Evolutionary conservation across 2,113 vertebrate species (phyloP), one percentile per base, ranked within the genome.

Genomic region (Drymodes brunneopygia): DNA sequence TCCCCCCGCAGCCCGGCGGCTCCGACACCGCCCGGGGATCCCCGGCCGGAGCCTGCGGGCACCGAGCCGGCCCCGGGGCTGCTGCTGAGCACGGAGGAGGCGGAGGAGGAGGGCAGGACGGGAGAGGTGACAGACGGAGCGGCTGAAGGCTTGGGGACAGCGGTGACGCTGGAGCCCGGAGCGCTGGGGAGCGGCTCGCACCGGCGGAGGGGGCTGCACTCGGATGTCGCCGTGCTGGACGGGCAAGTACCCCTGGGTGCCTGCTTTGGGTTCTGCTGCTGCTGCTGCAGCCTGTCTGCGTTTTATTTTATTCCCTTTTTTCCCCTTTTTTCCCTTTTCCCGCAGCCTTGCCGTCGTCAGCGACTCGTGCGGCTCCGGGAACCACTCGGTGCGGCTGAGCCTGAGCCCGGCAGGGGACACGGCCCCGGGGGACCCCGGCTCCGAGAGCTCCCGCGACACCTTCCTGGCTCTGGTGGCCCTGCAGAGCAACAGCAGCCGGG

Each of bases 381-480:
- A 98, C 97, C 97, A 98, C 96, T 97, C 94, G 1, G 98, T 97
- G 66, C 97, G 92, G 92, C 98, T 98, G 98, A 98, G 91, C 62
- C 86, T 98, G 69, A 81, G 71, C 88, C 95, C 92, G 20, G 64
- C 90, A 0, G 70, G 20, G 42, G 29, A 25, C 64, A 2, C 48
- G 5, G 38, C 35, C 11, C 7, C 36, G 15, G 79, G 25, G 6
- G 2, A 3, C 2, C 6, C 81, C 0, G 24, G 29, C 0, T 3
- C 51, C 0, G 24, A 57, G 29, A 24, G 19, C 72, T 71, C 73
- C 60, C 88, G 27, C 77, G 97, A 84, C 96, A 96, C 92, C 42
- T 98, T 91, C 86, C 38, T 91, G 90, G 98, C 98, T 10, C 48
- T 95, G 62, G 73, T 98, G 10, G 72, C 96, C 28, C 91, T 98